phyloP scores from a whole-genome alignment of 2,797 vertebrate genomes.

The Lepilemur ruficaudatus region DNA sequence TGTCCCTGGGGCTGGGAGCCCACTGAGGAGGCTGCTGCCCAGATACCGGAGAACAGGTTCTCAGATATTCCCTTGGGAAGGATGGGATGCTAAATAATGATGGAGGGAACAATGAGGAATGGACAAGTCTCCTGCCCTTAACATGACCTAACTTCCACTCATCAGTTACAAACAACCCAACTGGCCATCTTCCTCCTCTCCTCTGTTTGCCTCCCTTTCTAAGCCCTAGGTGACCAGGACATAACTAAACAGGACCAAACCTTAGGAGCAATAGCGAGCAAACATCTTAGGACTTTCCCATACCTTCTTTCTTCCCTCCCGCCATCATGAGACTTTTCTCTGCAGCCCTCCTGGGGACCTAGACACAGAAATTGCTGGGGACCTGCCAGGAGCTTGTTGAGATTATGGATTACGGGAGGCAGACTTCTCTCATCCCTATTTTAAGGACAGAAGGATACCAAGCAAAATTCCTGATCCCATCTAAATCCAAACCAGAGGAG shows the following conservation, averaged over 20 bases:
- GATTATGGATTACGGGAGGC: not conserved
- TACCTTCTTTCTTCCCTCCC: not conserved
- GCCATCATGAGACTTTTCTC: not conserved
- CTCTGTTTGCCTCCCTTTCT: not conserved
- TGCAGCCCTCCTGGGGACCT: not conserved
- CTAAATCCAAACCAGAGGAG: slow-evolving; percentile 52
- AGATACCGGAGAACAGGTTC: not conserved
- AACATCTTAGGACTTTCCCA: not conserved
- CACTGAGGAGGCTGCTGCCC: not conserved
- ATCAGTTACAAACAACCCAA: not conserved
- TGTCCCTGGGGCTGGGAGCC: not conserved
- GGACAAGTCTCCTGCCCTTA: too few relatives aligned
- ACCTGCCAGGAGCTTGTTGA: not conserved
- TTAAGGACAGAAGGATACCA: slow-evolving; percentile 47
- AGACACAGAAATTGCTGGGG: not conserved
- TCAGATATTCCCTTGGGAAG: not conserved
- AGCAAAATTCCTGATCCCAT: slow-evolving; percentile 44
- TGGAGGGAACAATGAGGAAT: not conserved
- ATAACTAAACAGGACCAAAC: not conserved
- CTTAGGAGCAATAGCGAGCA: not conserved
- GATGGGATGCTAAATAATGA: not conserved
- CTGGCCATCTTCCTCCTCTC: too few relatives aligned
- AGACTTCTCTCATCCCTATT: not conserved
- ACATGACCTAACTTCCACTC: not conserved
- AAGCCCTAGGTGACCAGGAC: not conserved